A percentile compares a stretch with the other conserved stretches of the same genome.
These are phyloP conservation scores for Anableps anableps DNA, from an alignment of 2,797 vertebrate species.

Conservation along the genomic window DNA sequence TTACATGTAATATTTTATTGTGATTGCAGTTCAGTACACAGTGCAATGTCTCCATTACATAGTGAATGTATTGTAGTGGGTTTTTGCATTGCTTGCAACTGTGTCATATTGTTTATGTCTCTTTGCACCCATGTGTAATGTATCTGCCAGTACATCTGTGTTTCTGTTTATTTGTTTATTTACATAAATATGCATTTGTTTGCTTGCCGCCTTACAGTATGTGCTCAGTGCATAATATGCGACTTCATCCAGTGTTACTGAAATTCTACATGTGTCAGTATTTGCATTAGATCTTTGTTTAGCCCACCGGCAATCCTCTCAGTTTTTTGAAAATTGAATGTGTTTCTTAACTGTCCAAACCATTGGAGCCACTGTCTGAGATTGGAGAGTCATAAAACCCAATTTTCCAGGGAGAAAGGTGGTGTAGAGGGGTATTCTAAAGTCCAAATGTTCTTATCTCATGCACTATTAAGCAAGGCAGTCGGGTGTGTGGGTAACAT, in stretches of 20 bases:
- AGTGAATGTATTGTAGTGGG: background rate
- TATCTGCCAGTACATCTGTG: conserved; percentile 46
- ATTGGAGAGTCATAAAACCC: conserved; percentile 71
- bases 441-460: conserved; percentile 84
- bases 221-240: conserved; percentile 2
- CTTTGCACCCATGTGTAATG: conserved; percentile 27
- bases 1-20: background rate
- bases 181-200: conserved; percentile 27
- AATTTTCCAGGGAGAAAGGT: conserved; percentile 73
- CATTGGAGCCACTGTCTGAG: conserved; percentile 60
- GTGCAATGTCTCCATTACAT: background rate
- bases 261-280: conserved; percentile 20
- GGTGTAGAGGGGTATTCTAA: conserved; percentile 60
- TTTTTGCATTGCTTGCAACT: conserved; percentile 14
- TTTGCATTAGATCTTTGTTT: conserved; percentile 32
- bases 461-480: conserved; percentile 84
- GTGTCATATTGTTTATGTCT: conserved; percentile 34
- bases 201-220: conserved; percentile 3
- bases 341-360: conserved; percentile 37
- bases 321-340: conserved; percentile 39
- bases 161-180: conserved; percentile 37
- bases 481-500: conserved; percentile 77
- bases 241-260: background rate
- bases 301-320: conserved; percentile 33
- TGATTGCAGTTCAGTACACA: background rate